A percentile compares a stretch with the other conserved stretches of the same genome.
Evolutionary conservation across 2,113 vertebrate genomes (phyloP).

Genomic region (Polypterus senegalus): DNA sequence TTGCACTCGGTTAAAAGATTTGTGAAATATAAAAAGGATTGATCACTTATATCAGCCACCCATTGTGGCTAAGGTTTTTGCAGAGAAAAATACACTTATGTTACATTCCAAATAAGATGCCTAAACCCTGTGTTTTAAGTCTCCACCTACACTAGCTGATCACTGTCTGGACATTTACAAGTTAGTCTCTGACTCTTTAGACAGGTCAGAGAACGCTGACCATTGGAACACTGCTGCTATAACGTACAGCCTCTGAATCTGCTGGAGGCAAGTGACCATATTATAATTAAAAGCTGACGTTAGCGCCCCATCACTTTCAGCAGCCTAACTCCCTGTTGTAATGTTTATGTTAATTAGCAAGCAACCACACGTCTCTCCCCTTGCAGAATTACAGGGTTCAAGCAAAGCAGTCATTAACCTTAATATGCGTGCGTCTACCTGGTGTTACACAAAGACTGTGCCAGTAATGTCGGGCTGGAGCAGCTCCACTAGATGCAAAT

Average conservation of each 20-base stretch:
- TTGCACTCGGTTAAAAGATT: too few relatives aligned
- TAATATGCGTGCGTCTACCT: constrained; percentile 21
- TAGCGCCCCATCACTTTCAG: constrained; percentile 1
- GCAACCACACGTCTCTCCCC: constrained; percentile 22
- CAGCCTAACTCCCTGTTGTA: constrained; percentile 3
- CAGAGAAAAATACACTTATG: too few relatives aligned
- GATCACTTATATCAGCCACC: too few relatives aligned
- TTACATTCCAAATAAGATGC: too few relatives aligned
- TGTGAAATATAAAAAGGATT: too few relatives aligned
- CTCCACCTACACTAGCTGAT: too few relatives aligned
- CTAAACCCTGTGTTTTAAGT: too few relatives aligned
- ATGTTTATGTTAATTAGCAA: constrained; percentile 23
- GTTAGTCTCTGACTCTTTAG: too few relatives aligned
- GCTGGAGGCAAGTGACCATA: not conserved
- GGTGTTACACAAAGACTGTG: constrained; percentile 18
- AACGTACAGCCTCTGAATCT: constrained; percentile 1
- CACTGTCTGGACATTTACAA: too few relatives aligned
- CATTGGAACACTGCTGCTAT: not conserved
- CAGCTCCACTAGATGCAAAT: too few relatives aligned
- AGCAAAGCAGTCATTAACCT: constrained; percentile 17
- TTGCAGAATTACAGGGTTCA: constrained; percentile 14
- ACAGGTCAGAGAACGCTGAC: too few relatives aligned
- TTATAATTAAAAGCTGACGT: constrained; percentile 17
- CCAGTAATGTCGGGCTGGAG: not conserved
- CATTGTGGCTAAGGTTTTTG: too few relatives aligned